These are phyloP conservation scores for Macropus fuliginosus DNA, from an alignment of 2,797 vertebrate species.

Conservation along the genomic window DNA sequence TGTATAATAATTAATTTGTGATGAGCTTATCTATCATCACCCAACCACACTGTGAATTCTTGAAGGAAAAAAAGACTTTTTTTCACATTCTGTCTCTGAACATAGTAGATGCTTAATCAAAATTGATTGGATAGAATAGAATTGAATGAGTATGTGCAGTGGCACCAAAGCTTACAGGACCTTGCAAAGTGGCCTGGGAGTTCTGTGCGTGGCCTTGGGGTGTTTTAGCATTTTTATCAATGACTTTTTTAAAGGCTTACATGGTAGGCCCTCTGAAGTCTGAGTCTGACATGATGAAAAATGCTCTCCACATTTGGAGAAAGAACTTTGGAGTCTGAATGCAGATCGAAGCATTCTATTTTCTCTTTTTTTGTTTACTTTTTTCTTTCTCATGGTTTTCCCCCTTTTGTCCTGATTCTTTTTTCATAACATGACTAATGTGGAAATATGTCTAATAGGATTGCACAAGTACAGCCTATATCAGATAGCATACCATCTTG, in stretches of 20 bases:
- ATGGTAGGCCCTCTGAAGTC: not conserved
- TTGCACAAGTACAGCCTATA: too few species aligned
- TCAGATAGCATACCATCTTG: too few species aligned
- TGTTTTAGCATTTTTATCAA: not conserved
- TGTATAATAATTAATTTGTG: not conserved
- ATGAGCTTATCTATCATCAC: not conserved
- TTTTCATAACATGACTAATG: too few species aligned
- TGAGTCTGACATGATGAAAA: too few species aligned
- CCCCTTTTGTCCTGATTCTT: too few species aligned
- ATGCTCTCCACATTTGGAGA: too few species aligned
- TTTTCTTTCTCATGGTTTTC: too few species aligned
- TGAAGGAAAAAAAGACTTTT: not conserved
- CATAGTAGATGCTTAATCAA: not conserved
- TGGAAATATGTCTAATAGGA: too few species aligned
- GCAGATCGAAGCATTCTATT: too few species aligned
- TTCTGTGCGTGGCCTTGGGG: not conserved
- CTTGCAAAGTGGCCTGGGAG: not conserved
- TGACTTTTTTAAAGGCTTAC: not conserved
- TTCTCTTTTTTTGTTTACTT: too few species aligned
- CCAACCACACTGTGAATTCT: not conserved
- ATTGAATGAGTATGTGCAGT: not conserved
- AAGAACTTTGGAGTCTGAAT: too few species aligned
- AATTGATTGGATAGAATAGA: not conserved
- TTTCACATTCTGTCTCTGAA: not conserved
- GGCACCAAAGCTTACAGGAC: not conserved